Percentiles rank a stretch among this genome's conserved stretches.
Evolutionary conservation across 2,113 vertebrate genomes (phyloP).

Genomic region (Microtus pennsylvanicus): DNA sequence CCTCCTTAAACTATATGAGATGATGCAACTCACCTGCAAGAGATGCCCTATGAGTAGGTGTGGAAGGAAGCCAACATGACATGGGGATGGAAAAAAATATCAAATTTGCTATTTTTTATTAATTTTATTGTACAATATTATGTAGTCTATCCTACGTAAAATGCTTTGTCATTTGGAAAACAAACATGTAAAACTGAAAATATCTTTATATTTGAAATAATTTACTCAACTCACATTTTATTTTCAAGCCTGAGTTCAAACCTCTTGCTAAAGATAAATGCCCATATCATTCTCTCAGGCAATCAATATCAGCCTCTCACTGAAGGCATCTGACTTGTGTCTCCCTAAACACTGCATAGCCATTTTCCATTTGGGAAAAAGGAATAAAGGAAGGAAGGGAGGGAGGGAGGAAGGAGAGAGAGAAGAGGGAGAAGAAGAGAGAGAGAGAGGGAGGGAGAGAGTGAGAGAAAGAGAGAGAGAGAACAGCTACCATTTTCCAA

Average conservation of each 20-base stretch:
- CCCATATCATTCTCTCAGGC: neutral
- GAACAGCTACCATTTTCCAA: neutral
- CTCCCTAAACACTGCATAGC: conserved; percentile 7
- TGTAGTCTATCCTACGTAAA: neutral
- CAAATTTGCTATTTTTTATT: neutral
- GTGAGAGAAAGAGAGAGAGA: neutral
- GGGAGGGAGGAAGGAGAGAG: neutral
- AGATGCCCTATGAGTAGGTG: neutral
- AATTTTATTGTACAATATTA: neutral
- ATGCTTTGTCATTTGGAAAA: neutral
- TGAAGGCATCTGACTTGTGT: neutral
- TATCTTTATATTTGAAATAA: conserved; percentile 21
- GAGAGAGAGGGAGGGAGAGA: no score
- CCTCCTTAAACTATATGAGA: neutral
- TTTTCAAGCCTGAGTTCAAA: conserved; percentile 33
- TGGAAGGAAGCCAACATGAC: neutral
- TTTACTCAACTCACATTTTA: neutral
- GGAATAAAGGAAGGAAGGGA: no score
- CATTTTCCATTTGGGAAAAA: neutral
- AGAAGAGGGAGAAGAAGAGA: neutral
- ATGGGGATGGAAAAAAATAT: neutral
- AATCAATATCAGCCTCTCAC: neutral
- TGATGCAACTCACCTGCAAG: neutral
- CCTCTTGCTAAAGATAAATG: neutral
- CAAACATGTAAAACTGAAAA: neutral